Evolutionary conservation across 2,888 invertebrate species (phyloP), one percentile per base, ranked within the genome.

Genomic region (Clunio marinus): DNA sequence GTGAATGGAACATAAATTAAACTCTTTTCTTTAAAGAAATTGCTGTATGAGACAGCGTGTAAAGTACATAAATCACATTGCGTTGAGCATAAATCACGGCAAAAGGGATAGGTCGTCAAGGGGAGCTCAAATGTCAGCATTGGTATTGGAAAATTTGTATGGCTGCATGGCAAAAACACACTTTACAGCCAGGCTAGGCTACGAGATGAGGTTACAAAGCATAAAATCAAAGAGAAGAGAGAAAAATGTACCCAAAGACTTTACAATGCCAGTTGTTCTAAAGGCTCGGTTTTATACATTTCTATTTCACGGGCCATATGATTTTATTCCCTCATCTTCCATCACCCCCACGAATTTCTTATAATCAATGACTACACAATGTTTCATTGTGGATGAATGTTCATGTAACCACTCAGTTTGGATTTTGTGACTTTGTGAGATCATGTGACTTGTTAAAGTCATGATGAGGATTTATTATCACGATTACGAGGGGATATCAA

Each of bases 251-350:
- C 51, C 57, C n/a, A n/a, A n/a, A n/a, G n/a, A n/a, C n/a, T n/a
- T n/a, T n/a, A n/a, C n/a, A 25, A 58, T 13, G 57, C 57, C 13
- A 17, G 22, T 7, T 17, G 51, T 10, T 51, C 51, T 17, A 51
- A 51, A 51, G 7, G 17, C n/a, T 51, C 22, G 27, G n/a, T 45
- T 58, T 58, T 55, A 4, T 55, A 55, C 51, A 22, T 55, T 55
- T 28, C 27, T 17, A 58, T 58, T 58, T 58, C 57, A 58, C 57
- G 57, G 57, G 22, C 57, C 27, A 58, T 58, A 27, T 58, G 57
- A 58, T 2, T 15, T 5, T 15, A 24, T 22, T 20, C 17, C 57
- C n/a, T 27, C 22, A 45, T 45, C 45, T 17, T 15, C 15, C 7
- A 45, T 45, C 45, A 27, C n/a, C 32, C 41, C 41, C 41, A 15